These are phyloP conservation scores for Pygocentrus nattereri DNA, from an alignment of 2,797 vertebrate species.

Conservation along the genomic window DNA sequence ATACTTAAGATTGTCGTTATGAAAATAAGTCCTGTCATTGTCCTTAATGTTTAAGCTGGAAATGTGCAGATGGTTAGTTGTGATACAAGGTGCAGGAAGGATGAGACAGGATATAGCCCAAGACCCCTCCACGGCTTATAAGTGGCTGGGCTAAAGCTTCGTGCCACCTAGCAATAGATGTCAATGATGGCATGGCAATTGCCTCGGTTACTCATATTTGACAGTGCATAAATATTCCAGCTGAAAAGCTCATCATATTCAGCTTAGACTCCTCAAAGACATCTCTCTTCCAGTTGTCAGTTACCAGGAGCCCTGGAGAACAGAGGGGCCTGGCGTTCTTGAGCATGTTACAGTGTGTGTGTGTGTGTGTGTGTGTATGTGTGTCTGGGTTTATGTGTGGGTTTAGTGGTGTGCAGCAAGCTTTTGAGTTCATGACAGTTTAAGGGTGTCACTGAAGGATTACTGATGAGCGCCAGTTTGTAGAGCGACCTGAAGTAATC, in stretches of 20 bases:
- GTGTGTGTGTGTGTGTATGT: not conserved
- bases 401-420: conserved; percentile 46
- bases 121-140: conserved; percentile 71
- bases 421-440: conserved; percentile 68
- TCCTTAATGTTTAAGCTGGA: not conserved
- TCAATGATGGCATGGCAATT: conserved; percentile 56
- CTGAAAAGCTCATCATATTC: conserved; percentile 57
- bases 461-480: conserved; percentile 71
- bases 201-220: conserved; percentile 47
- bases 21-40: not conserved
- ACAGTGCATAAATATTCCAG: conserved; percentile 44
- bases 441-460: conserved; percentile 72
- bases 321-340: conserved; percentile 48
- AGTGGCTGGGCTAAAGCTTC: conserved; percentile 70
- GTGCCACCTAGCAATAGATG: conserved; percentile 74
- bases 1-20: not conserved
- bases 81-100: not conserved
- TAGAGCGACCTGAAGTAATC: conserved; percentile 69
- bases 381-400: conserved; percentile 24
- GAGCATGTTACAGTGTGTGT: conserved; percentile 52
- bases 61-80: not conserved
- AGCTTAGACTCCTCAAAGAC: conserved; percentile 52
- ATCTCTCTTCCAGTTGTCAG: conserved; percentile 49
- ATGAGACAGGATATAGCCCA: conserved; percentile 67
- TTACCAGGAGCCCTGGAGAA: conserved; percentile 49